Conservation (phyloP, 2,888 invertebrate species). For the Drosophila borborema region DNA sequence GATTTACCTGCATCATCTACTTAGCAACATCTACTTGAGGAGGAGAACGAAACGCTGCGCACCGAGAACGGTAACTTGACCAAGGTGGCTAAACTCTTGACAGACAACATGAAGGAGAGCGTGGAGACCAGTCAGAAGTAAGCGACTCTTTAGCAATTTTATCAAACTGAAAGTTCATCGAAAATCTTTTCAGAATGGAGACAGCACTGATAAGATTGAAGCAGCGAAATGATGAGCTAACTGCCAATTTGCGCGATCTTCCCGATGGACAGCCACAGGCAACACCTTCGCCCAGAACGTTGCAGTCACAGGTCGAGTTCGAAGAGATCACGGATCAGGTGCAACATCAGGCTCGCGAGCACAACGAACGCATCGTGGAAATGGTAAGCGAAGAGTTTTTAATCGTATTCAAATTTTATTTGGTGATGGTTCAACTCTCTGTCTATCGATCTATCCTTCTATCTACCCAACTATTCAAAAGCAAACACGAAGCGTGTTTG, state of each 20-base stretch:
- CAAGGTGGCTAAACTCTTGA: conserved; percentile 84
- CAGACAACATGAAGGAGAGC: conserved; percentile 85
- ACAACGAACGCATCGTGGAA: conserved; percentile 85
- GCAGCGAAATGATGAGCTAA: conserved; percentile 84
- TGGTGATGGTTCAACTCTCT: conserved; percentile 18
- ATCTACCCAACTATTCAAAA: conserved; percentile 41
- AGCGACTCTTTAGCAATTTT: background rate
- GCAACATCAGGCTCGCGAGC: conserved; percentile 81
- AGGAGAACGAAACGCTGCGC: conserved; percentile 84
- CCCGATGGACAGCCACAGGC: conserved; percentile 77
- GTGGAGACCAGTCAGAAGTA: conserved; percentile 85
- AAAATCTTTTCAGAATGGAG: conserved; percentile 81
- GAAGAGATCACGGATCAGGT: conserved; percentile 81
- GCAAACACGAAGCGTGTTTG: conserved; percentile 82
- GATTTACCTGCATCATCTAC: conserved; percentile 1
- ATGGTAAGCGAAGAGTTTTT: conserved; percentile 79
- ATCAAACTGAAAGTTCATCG: background rate
- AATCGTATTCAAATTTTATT: background rate
- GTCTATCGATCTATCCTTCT: conserved; percentile 28
- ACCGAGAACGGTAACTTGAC: conserved; percentile 84
- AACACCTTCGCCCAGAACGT: conserved; percentile 64
- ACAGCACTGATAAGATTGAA: conserved; percentile 83
- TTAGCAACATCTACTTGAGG: conserved; percentile 84
- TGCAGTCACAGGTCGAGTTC: conserved; percentile 70
- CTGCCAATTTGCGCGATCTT: conserved; percentile 77